Evolutionary conservation across 1,140 invertebrate genomes (phyloP), one percentile per base, ranked within the genome.

Genomic region (Drosophila persimilis): DNA sequence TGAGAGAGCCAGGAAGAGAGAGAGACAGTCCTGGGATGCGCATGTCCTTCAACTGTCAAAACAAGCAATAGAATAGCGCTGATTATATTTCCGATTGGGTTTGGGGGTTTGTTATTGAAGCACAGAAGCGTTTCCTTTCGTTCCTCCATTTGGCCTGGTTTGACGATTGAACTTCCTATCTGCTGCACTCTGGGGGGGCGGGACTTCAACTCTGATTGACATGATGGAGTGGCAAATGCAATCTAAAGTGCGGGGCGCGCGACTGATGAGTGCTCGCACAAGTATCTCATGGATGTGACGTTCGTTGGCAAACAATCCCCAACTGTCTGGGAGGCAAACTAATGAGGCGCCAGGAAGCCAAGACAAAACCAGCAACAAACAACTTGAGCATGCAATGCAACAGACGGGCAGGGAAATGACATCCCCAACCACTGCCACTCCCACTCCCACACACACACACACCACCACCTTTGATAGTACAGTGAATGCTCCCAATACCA

Each of bases 41-140:
- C 81, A 86, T 70, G 65, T 75, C 77, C 74, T 56, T 26, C 35
- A 60, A 62, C 51, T 54, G 81, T 85, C 81, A 85, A 85, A 85
- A 81, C 54, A 85, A 75, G 57, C 24, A 56, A 48, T 47, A 61
- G 58, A 59, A 51, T 47, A 61, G 58, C 58, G 48, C 59, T 73
- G 46, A 41, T 63, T 65, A 54, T 55, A 58, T 50, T 58, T 69
- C 35, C 13, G 31, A 43, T 7, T 45, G 56, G 70, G 74, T 74
- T 52, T 83, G 75, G 58, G 69, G 58, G 69, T 83, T 84, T 84
- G 80, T 84, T 84, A 53, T 83, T 73, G 63, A 54, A 65, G 24
- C 43, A 43, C 48, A 13, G 35, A 26, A 24, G 24, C 26, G 22
- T 29, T 65, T 57, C 35, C 63, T 48, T 50, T 2, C 31, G 31